These are phyloP conservation scores for Pipistrellus pygmaeus DNA, from an alignment of 2,797 vertebrate species.

Conservation along the genomic window DNA sequence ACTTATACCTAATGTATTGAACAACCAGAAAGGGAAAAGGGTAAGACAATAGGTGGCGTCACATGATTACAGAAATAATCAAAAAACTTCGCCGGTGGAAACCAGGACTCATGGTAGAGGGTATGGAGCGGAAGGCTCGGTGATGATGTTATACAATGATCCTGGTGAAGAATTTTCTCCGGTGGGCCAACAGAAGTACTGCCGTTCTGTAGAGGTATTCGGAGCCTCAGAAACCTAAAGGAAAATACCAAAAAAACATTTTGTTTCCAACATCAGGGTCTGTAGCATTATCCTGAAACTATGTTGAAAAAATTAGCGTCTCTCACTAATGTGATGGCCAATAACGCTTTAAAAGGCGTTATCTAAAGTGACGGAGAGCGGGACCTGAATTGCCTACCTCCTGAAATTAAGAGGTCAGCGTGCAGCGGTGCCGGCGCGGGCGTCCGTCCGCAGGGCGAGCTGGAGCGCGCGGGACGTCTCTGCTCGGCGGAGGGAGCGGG, in stretches of 20 bases:
- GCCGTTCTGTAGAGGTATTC: conserved; percentile 47
- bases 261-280: conserved; percentile 46
- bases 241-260: conserved; percentile 75
- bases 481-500: conserved; percentile 48
- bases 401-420: conserved; percentile 67
- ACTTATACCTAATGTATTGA: conserved; percentile 48
- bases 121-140: not conserved
- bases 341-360: not conserved
- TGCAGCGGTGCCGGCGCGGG: conserved; percentile 31
- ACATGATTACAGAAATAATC: conserved; percentile 55
- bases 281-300: conserved; percentile 50
- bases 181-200: conserved; percentile 48
- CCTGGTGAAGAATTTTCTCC: conserved; percentile 62
- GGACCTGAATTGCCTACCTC: conserved; percentile 79
- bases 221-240: conserved; percentile 72
- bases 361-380: not conserved
- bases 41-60: conserved; percentile 8
- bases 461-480: conserved; percentile 63
- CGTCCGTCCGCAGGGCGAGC: conserved; percentile 58
- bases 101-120: conserved; percentile 19
- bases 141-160: conserved; percentile 49
- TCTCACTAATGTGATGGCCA: conserved; percentile 1
- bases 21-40: conserved; percentile 21
- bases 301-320: conserved; percentile 30
- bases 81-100: conserved; percentile 63